Evolutionary conservation across 2,797 vertebrate genomes (phyloP).

Genomic region (Muscicapa comitata): DNA sequence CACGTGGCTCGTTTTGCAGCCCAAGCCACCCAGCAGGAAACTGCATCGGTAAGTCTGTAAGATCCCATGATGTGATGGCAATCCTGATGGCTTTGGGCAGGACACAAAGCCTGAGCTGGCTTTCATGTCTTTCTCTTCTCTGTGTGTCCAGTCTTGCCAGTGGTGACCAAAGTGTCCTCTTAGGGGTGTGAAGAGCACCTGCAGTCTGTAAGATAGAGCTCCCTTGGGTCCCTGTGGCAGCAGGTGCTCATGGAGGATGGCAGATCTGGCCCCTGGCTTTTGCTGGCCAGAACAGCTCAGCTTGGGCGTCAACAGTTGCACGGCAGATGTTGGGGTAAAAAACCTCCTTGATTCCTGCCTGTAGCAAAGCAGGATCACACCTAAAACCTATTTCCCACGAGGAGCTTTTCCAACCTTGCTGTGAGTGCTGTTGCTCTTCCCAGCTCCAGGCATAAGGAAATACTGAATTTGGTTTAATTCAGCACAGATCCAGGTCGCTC

Average conservation of each 20-base stretch:
- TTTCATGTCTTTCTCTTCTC: background rate
- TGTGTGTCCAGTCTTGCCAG: background rate
- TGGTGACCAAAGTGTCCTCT: background rate
- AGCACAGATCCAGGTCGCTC: background rate
- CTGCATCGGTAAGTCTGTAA: constrained; percentile 82
- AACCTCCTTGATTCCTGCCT: background rate
- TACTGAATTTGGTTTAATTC: background rate
- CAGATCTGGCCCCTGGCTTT: background rate
- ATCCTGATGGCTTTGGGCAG: background rate
- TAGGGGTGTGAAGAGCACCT: background rate
- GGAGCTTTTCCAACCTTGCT: background rate
- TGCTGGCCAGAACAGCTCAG: background rate
- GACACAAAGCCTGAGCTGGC: background rate
- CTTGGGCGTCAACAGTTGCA: accelerated
- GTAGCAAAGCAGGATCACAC: background rate
- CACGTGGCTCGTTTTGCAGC: constrained; percentile 93
- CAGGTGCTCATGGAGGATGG: background rate
- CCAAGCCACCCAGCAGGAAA: constrained; percentile 91
- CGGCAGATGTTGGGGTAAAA: background rate
- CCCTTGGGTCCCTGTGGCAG: background rate
- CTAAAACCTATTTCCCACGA: accelerated
- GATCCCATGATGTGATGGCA: accelerated
- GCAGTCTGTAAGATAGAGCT: background rate
- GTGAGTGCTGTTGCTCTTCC: background rate
- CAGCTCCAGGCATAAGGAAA: background rate